These are phyloP conservation scores for Sesia bembeciformis DNA, from an alignment of 2,888 invertebrate genomes.

Conservation along the genomic window DNA sequence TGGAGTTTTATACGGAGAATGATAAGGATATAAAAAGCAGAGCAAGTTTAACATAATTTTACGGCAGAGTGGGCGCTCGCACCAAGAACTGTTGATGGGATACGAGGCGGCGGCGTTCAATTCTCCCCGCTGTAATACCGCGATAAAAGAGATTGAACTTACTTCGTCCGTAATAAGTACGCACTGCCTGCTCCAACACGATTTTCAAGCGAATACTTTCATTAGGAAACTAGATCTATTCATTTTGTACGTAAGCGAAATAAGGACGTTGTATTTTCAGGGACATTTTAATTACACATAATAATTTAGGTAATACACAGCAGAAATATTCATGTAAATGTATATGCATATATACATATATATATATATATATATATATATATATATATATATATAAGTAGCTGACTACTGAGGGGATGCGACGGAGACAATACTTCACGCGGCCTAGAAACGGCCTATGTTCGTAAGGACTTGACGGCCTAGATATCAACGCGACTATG, in stretches of 20 bases:
- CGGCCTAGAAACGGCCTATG: neutral
- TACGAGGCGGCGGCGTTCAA: constrained; percentile 49
- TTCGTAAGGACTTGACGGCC: neutral
- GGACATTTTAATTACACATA: too few relatives aligned
- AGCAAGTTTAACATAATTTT: constrained; percentile 65
- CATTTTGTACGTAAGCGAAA: neutral
- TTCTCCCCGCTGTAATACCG: constrained; percentile 53
- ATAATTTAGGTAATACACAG: too few relatives aligned
- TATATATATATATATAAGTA: too few relatives aligned
- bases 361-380: too few relatives aligned
- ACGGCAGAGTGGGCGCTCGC: constrained; percentile 50
- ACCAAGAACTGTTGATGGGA: constrained; percentile 40
- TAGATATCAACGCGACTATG: neutral
- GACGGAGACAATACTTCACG: neutral
- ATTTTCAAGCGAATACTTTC: constrained; percentile 36
- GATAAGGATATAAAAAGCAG: constrained; percentile 42
- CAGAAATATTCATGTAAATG: too few relatives aligned
- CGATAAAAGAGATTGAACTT: constrained; percentile 70
- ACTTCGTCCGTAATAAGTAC: constrained; percentile 56
- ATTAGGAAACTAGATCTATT: constrained; percentile 25
- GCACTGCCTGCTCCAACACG: constrained; percentile 26
- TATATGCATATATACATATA: too few relatives aligned
- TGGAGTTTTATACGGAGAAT: constrained; percentile 31
- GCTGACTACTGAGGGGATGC: neutral
- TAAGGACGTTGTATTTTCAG: too few relatives aligned